phyloP scores from a whole-genome alignment of 1,140 invertebrate genomes.

The Myzus persicae region DNA sequence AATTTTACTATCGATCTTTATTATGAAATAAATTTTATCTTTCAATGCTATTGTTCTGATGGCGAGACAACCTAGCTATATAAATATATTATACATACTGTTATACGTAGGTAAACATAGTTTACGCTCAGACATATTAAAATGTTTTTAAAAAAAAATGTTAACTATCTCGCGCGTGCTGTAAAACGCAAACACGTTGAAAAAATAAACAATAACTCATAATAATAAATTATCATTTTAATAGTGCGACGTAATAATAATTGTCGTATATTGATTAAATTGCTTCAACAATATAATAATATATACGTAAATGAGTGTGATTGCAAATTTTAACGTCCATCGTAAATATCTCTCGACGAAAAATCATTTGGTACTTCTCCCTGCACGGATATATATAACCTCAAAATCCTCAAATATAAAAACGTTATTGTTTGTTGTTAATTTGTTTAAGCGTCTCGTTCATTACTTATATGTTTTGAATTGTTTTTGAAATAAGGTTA shows the following conservation, averaged over 20 bases:
- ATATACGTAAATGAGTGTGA: not conserved
- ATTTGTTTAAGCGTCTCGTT: not conserved
- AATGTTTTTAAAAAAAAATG: not conserved
- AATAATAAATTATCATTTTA: not conserved
- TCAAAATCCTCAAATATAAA: not conserved
- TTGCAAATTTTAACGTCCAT: not conserved
- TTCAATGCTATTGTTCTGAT: not conserved
- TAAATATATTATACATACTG: not conserved
- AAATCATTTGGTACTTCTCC: not conserved
- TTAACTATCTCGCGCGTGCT: not conserved
- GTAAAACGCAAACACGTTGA: not conserved
- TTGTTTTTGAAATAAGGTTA: constrained; percentile 12
- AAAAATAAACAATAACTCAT: not conserved
- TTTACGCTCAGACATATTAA: not conserved
- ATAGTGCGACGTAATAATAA: not conserved
- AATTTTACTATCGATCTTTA: not conserved
- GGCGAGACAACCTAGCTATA: not conserved
- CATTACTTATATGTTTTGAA: not conserved
- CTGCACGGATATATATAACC: not conserved
- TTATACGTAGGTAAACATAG: not conserved
- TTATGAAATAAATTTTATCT: not conserved
- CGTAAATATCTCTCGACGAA: not conserved
- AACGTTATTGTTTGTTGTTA: not conserved
- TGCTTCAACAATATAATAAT: not conserved
- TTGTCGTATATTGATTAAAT: not conserved